Evolutionary conservation across 1,140 invertebrate genomes (phyloP).

Genomic region (Oryzaephilus surinamensis): DNA sequence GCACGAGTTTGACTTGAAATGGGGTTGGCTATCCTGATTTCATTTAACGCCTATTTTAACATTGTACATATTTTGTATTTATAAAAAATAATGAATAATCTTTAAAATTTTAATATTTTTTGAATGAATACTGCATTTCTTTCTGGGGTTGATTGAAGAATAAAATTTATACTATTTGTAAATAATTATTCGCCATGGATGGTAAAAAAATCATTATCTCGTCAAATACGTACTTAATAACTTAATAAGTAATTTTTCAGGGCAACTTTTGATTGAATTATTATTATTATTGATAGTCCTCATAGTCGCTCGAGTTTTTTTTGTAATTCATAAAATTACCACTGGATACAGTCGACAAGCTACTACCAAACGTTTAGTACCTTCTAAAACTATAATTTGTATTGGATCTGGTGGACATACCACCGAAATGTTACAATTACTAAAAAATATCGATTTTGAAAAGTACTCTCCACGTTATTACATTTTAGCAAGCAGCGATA

Average conservation of each 20-base stretch:
- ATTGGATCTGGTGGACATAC: constrained; percentile 63
- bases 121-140: no score
- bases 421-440: constrained; percentile 71
- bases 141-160: no score
- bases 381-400: constrained; percentile 31
- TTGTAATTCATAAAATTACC: constrained; percentile 31
- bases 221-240: no score
- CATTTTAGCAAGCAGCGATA: constrained; percentile 68
- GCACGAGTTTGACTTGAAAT: no score
- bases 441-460: constrained; percentile 45
- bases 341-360: constrained; percentile 24
- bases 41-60: no score
- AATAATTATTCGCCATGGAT: no score
- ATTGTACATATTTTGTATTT: no score
- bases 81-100: no score
- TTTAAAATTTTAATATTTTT: no score
- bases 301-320: constrained; percentile 25
- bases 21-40: no score
- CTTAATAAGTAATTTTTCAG: constrained; percentile 25
- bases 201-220: background rate
- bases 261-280: constrained; percentile 23
- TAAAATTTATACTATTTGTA: no score
- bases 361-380: constrained; percentile 14
- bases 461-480: constrained; percentile 64
- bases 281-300: constrained; percentile 21